These are phyloP conservation scores for Reticulitermes lucifugus DNA, from an alignment of 2,888 invertebrate genomes.

Conservation along the genomic window DNA sequence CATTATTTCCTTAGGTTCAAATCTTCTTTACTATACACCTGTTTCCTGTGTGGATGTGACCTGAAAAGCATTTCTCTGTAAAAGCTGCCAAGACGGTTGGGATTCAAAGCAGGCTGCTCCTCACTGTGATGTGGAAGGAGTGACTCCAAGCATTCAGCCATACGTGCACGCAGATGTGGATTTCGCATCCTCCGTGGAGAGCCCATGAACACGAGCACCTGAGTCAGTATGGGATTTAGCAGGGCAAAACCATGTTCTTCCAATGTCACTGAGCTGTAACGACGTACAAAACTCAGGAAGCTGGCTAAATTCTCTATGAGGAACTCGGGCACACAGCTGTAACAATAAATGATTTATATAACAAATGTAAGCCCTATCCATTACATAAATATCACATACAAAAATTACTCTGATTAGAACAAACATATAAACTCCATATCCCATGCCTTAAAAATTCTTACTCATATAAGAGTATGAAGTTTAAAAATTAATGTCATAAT, in stretches of 20 bases:
- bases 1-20: too few species aligned
- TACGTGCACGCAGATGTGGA: constrained; percentile 90
- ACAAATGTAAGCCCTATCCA: too few species aligned
- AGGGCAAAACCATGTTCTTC: constrained; percentile 75
- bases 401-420: too few species aligned
- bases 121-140: constrained; percentile 80
- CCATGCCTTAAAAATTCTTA: too few species aligned
- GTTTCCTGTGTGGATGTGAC: constrained; percentile 78
- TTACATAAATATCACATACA: too few species aligned
- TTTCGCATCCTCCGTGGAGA: constrained; percentile 84
- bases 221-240: constrained; percentile 77
- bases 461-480: too few species aligned
- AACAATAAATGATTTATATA: not conserved
- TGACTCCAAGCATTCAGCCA: constrained; percentile 91
- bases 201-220: constrained; percentile 91
- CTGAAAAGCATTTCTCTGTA: constrained; percentile 79
- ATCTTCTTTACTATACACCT: constrained; percentile 63
- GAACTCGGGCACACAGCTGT: constrained; percentile 89
- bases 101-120: constrained; percentile 64
- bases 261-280: constrained; percentile 72
- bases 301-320: constrained; percentile 89
- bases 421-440: too few species aligned
- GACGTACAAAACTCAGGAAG: constrained; percentile 80
- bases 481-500: too few species aligned
- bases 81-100: constrained; percentile 64